phyloP scores from a whole-genome alignment of 1,140 invertebrate genomes.

The Bombus sylvicola region DNA sequence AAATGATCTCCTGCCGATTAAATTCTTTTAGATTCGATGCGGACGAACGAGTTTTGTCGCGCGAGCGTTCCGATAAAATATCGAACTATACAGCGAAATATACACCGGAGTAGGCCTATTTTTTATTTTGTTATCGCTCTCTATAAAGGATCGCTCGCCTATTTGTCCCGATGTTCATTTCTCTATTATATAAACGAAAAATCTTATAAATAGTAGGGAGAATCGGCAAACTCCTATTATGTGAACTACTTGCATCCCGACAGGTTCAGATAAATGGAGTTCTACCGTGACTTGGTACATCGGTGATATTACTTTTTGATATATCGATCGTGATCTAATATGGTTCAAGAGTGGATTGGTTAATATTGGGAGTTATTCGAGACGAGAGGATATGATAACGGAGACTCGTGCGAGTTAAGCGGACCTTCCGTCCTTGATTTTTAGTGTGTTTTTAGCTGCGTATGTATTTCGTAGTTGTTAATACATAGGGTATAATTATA shows the following conservation, averaged over 20 bases:
- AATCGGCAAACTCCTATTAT: background rate
- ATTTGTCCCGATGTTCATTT: too few relatives aligned
- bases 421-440: background rate
- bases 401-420: background rate
- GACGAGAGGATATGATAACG: background rate
- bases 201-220: too few relatives aligned
- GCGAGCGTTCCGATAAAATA: background rate
- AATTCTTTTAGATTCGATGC: background rate
- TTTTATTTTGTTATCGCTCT: too few relatives aligned
- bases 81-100: too few relatives aligned
- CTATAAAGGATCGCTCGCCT: too few relatives aligned
- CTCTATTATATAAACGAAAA: background rate
- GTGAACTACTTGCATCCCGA: background rate
- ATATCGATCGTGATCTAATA: background rate
- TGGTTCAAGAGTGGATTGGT: too few relatives aligned
- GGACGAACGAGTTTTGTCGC: too few relatives aligned
- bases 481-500: slow-evolving; percentile 57
- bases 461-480: slow-evolving; percentile 59
- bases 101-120: too few relatives aligned
- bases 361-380: background rate
- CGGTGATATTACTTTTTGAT: too few relatives aligned
- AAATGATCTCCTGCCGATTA: background rate
- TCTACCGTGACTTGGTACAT: background rate
- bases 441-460: slow-evolving; percentile 46
- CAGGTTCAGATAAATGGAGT: background rate